Evolutionary conservation across 2,888 invertebrate species (phyloP), one percentile per base, ranked within the genome.

Genomic region (Trichopoda pennipes): DNA sequence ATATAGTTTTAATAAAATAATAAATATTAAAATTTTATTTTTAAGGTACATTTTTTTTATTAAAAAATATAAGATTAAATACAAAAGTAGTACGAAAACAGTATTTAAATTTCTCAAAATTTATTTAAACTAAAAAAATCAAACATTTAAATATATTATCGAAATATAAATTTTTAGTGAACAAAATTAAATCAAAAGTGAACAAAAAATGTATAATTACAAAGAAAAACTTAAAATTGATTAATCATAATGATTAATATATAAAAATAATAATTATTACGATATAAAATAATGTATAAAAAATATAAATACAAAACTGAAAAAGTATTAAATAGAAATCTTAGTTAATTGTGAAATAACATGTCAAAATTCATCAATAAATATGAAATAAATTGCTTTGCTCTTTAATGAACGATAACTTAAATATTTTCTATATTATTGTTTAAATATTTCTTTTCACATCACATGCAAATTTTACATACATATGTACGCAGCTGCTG

Each of bases 301-400:
- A 38, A 38, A 38, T 38, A 38, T 49, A 35, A 70, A 61, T 8
- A 28, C 4, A 53, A 35, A 61, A 69, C n/a, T 60, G 14, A 51
- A 60, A 44, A 78, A 73, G 64, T 70, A 72, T 79, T 79, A 66
- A 60, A 72, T 53, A 10, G 17, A 66, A 61, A 35, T 61, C 51
- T 64, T 17, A 60, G 60, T 16, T 51, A n/a, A 63, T 49, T 61
- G 38, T 16, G 14, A 35, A 70, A 61, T 35, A 47, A 23, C 35
- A 66, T 55, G 32, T 49, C 23, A 17, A 72, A 56, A 78, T 56
- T 47, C 56, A 56, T 49, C 17, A 70, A 70, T n/a, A 51, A 56
- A 32, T 32, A 72, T 38, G 3, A 58, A 28, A 51, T 53, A 61
- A 69, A 53, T 68, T 64, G 42, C 64, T 72, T 64, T 72, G 64